These are phyloP conservation scores for Hirudinaria manillensis DNA, from an alignment of 2,888 invertebrate species.

Conservation along the genomic window DNA sequence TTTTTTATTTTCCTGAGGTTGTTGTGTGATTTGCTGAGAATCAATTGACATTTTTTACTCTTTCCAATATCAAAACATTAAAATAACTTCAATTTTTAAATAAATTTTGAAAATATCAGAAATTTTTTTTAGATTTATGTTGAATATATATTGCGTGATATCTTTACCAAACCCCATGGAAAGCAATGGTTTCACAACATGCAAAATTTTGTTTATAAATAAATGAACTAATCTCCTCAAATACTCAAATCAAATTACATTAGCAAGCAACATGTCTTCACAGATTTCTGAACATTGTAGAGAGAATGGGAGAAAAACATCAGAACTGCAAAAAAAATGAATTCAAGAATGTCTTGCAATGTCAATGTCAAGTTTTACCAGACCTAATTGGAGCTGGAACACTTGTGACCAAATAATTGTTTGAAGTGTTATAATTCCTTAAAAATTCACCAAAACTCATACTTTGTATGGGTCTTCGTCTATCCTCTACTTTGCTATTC, in stretches of 20 bases:
- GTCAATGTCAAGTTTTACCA: neutral
- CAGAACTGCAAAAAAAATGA: constrained; percentile 42
- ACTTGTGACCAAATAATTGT: constrained; percentile 49
- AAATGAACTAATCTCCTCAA: neutral
- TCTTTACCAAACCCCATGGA: too few relatives aligned
- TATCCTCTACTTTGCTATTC: constrained; percentile 49
- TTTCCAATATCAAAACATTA: too few relatives aligned
- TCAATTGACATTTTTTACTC: too few relatives aligned
- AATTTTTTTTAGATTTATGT: too few relatives aligned
- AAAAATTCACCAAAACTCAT: constrained; percentile 49
- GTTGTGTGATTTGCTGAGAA: too few relatives aligned
- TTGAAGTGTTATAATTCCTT: constrained; percentile 45
- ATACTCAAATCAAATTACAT: constrained; percentile 43
- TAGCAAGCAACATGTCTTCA: constrained; percentile 44
- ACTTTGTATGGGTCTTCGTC: constrained; percentile 42
- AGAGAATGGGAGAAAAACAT: constrained; percentile 47
- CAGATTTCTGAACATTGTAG: constrained; percentile 47
- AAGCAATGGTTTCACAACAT: neutral
- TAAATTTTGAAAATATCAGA: too few relatives aligned
- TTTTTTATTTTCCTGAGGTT: too few relatives aligned
- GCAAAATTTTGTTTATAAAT: constrained; percentile 5
- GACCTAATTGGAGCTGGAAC: constrained; percentile 48
- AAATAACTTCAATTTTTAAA: too few relatives aligned
- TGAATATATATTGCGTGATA: too few relatives aligned
- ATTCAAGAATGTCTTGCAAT: neutral